phyloP scores from a whole-genome alignment of 2,113 vertebrate species.

The Rhea pennata region DNA sequence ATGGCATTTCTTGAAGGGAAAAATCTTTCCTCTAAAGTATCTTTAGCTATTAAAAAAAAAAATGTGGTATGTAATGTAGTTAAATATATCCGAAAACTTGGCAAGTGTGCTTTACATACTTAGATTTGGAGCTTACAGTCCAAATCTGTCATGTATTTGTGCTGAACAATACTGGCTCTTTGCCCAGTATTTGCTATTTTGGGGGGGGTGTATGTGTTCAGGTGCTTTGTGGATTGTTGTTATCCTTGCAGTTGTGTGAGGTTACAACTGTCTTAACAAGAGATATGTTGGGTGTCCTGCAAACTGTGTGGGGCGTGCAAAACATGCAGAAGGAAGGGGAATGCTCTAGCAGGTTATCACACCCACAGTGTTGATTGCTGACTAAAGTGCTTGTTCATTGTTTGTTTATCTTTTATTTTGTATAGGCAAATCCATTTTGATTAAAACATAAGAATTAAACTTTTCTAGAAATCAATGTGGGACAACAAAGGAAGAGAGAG shows the following conservation, averaged over 20 bases:
- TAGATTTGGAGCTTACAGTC: background rate
- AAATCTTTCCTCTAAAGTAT: background rate
- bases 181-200: background rate
- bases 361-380: background rate
- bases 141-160: background rate
- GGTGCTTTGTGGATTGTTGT: background rate
- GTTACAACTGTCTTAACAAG: background rate
- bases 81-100: background rate
- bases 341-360: background rate
- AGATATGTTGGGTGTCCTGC: background rate
- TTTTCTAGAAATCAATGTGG: constrained; percentile 13
- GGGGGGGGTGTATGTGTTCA: background rate
- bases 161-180: background rate
- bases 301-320: background rate
- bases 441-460: background rate
- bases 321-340: background rate
- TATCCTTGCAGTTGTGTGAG: background rate
- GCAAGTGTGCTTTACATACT: background rate
- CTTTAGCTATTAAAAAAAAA: background rate
- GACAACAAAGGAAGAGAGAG: background rate
- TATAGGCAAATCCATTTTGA: background rate
- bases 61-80: background rate
- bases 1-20: background rate
- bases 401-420: background rate
- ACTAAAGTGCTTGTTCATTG: background rate